phyloP scores from a whole-genome alignment of 2,113 vertebrate genomes.

The Cochlearius cochlearius region DNA sequence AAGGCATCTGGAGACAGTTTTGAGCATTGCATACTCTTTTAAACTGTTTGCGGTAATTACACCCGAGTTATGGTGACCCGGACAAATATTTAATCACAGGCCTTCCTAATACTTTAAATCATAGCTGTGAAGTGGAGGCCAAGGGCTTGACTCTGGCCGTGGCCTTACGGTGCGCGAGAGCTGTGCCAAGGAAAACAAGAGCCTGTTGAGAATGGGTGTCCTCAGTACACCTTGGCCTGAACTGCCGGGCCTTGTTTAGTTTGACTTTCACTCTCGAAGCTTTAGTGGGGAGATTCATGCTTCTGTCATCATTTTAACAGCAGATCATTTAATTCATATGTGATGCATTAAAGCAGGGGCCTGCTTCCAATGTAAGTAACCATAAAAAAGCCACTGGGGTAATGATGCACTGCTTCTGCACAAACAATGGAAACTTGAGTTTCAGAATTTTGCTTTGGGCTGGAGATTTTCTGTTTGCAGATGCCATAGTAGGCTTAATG shows the following conservation, averaged over 20 bases:
- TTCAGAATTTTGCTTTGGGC: background rate
- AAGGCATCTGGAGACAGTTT: constrained; percentile 23
- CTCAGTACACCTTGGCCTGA: constrained; percentile 50
- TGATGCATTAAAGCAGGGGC: background rate
- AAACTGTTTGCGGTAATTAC: constrained; percentile 39
- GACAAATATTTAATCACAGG: constrained; percentile 56
- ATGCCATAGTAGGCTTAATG: background rate
- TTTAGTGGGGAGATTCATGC: constrained; percentile 26
- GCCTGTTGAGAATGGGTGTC: constrained; percentile 37
- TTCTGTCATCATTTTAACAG: constrained; percentile 28
- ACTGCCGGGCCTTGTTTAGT: background rate
- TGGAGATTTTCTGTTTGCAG: background rate
- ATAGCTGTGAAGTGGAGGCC: constrained; percentile 46
- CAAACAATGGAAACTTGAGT: background rate
- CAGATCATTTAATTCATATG: constrained; percentile 35
- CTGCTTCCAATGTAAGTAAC: constrained; percentile 12
- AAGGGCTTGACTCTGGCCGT: background rate
- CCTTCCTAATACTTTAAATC: constrained; percentile 51
- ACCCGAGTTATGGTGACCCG: constrained; percentile 43
- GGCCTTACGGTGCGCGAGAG: background rate
- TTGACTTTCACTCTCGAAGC: constrained; percentile 21
- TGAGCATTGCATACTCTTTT: background rate
- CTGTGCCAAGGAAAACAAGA: constrained; percentile 50
- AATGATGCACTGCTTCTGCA: background rate
- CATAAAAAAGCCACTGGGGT: background rate